These are phyloP conservation scores for Thymelicus acteon DNA, from an alignment of 2,888 invertebrate species.

Conservation along the genomic window DNA sequence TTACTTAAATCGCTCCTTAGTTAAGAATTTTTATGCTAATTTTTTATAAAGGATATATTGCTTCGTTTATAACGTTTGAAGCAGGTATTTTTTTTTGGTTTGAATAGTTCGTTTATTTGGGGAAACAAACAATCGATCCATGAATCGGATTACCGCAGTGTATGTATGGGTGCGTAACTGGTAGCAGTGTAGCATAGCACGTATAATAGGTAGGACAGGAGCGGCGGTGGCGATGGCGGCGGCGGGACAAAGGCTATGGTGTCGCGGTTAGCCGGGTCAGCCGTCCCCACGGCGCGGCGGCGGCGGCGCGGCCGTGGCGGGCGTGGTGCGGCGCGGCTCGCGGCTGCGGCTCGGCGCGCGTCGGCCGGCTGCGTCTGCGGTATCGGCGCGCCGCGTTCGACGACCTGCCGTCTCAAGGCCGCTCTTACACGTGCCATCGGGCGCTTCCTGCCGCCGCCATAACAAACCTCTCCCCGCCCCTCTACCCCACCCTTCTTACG, in stretches of 20 bases:
- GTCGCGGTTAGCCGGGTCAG: slow-evolving; percentile 65
- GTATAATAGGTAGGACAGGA: slow-evolving; percentile 46
- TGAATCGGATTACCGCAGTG: slow-evolving; percentile 15
- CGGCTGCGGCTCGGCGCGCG: slow-evolving; percentile 28
- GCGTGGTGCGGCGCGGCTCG: slow-evolving; percentile 37
- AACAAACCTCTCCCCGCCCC: slow-evolving; percentile 76
- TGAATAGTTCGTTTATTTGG: slow-evolving; percentile 1
- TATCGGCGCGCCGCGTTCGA: slow-evolving; percentile 60
- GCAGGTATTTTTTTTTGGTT: too few relatives aligned
- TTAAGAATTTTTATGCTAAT: too few relatives aligned
- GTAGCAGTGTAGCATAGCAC: not conserved
- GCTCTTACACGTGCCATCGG: slow-evolving; percentile 56
- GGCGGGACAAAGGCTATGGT: slow-evolving; percentile 64
- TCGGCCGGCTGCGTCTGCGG: slow-evolving; percentile 46
- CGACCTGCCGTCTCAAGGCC: slow-evolving; percentile 72
- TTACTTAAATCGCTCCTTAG: too few relatives aligned
- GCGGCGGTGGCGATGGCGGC: slow-evolving; percentile 63
- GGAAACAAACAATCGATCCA: slow-evolving; percentile 5
- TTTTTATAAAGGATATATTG: too few relatives aligned
- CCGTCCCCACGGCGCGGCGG: slow-evolving; percentile 73
- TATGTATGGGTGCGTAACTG: slow-evolving; percentile 43
- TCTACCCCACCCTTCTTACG: slow-evolving; percentile 55
- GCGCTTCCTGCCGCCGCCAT: slow-evolving; percentile 74
- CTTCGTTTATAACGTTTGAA: too few relatives aligned
- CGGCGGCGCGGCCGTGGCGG: slow-evolving; percentile 48